phyloP scores from a whole-genome alignment of 2,797 vertebrate genomes.

The Gobio occitaniae region DNA sequence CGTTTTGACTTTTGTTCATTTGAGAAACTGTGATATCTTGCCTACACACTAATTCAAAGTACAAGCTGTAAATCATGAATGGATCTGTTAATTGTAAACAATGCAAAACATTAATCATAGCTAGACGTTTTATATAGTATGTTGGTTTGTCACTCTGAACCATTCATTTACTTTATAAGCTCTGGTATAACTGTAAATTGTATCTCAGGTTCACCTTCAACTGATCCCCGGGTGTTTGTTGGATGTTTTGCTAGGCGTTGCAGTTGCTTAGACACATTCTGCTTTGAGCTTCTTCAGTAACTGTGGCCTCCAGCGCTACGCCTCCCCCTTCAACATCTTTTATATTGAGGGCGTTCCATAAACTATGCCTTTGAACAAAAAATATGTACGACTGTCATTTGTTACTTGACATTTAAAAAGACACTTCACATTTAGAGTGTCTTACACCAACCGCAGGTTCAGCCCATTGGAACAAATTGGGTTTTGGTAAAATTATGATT shows the following conservation, averaged over 20 bases:
- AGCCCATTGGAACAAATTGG: not conserved
- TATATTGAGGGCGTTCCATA: not conserved
- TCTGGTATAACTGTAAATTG: not conserved
- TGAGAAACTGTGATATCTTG: not conserved
- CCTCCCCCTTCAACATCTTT: not conserved
- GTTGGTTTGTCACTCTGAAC: not conserved
- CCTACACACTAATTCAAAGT: not conserved
- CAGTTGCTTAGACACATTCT: slow-evolving; percentile 24
- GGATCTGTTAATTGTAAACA: not conserved
- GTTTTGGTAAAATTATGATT: not conserved
- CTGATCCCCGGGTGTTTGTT: slow-evolving; percentile 14
- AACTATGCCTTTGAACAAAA: not conserved
- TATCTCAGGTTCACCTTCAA: not conserved
- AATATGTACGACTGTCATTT: not conserved
- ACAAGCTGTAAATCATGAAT: not conserved
- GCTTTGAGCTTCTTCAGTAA: not conserved
- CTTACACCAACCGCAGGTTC: not conserved
- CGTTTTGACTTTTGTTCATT: not conserved
- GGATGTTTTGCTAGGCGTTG: not conserved
- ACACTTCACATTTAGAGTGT: not conserved
- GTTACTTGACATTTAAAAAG: not conserved
- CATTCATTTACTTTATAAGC: not conserved
- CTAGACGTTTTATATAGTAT: not conserved
- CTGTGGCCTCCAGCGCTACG: not conserved
- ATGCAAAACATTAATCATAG: not conserved